phyloP scores from a whole-genome alignment of 92 coral and sea anemone species.

The Bergia sp. region DNA sequence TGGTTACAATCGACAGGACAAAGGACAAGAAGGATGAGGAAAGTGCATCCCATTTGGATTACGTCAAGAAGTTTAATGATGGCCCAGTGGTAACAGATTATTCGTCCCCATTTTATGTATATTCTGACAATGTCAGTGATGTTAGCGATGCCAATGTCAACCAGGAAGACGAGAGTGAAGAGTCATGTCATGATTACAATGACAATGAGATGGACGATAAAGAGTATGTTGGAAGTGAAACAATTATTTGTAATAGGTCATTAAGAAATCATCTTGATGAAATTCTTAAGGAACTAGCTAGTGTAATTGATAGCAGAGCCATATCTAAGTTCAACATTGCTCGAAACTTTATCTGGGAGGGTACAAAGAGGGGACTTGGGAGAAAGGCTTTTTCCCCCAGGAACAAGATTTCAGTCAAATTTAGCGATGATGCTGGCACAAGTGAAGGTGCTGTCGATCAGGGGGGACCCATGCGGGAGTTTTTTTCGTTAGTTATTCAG shows the following conservation, averaged over 20 bases:
- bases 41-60: no score
- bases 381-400: conserved; percentile 31
- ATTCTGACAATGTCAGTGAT: neutral
- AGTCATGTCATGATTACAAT: no score
- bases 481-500: conserved; percentile 59
- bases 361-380: conserved; percentile 64
- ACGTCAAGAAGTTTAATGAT: no score
- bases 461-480: conserved; percentile 67
- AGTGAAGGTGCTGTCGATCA: conserved; percentile 76
- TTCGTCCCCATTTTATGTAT: no score
- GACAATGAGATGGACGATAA: no score
- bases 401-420: conserved; percentile 59
- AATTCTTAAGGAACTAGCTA: neutral
- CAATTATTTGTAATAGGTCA: no score
- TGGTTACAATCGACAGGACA: no score
- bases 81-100: no score
- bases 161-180: no score
- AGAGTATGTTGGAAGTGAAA: no score
- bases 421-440: conserved; percentile 70
- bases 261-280: neutral
- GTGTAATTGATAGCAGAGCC: neutral
- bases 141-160: neutral
- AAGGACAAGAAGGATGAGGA: no score
- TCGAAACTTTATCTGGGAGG: conserved; percentile 76
- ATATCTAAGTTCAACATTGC: conserved; percentile 67